These are phyloP conservation scores for Dipodomys merriami DNA, from an alignment of 2,113 vertebrate genomes.

Conservation along the genomic window DNA sequence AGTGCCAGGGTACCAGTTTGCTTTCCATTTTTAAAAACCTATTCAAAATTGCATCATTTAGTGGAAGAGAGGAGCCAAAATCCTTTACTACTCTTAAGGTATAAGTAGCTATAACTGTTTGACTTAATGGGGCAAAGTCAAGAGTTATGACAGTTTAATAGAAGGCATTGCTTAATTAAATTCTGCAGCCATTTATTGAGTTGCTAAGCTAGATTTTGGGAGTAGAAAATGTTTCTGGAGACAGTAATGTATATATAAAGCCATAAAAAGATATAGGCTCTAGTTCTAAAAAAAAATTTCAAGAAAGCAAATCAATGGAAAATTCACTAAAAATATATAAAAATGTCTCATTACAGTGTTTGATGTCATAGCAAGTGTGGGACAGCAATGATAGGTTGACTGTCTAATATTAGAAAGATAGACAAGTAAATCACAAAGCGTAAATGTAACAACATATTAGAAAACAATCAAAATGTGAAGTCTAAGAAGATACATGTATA, in stretches of 20 bases:
- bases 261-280: neutral
- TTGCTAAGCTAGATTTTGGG: neutral
- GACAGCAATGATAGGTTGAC: neutral
- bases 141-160: neutral
- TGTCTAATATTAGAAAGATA: neutral
- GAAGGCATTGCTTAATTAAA: constrained; percentile 10
- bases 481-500: neutral
- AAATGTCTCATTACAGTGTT: neutral
- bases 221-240: neutral
- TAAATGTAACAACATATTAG: neutral
- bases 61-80: neutral
- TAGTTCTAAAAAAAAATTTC: neutral
- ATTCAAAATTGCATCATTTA: constrained; percentile 36
- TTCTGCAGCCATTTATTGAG: constrained; percentile 24
- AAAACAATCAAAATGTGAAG: constrained; percentile 6
- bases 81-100: neutral
- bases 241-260: constrained; percentile 1
- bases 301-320: neutral
- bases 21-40: constrained; percentile 9
- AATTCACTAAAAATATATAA: neutral
- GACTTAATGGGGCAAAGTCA: neutral
- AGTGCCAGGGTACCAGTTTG: neutral
- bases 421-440: neutral
- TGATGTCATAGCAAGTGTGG: constrained; percentile 20
- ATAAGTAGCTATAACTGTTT: constrained; percentile 21